phyloP scores from a whole-genome alignment of 92 coral and sea anemone species.

The Phenganax marumi region DNA sequence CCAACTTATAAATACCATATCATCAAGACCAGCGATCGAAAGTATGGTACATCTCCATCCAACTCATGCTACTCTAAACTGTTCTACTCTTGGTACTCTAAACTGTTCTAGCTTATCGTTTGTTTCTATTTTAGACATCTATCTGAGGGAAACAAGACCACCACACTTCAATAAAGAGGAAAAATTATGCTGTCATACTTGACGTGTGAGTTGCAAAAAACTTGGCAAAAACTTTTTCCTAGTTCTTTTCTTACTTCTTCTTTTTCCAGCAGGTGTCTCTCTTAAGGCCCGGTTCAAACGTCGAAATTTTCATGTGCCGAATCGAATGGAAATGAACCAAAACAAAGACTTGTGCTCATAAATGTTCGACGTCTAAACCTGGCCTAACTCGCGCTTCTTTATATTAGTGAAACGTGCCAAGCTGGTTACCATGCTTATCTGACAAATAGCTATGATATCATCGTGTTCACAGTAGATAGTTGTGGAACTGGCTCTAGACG shows the following conservation, averaged over 20 bases:
- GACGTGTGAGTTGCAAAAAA: conserved; percentile 72
- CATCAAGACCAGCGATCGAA: conserved; percentile 55
- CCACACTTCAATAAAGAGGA: conserved; percentile 84
- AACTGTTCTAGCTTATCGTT: neutral
- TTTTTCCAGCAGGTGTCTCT: neutral
- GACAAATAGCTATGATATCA: conserved; percentile 81
- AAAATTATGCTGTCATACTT: conserved; percentile 83
- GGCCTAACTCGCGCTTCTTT: neutral
- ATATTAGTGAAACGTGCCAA: conserved; percentile 56
- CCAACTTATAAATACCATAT: conserved; percentile 58
- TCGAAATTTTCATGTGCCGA: no score
- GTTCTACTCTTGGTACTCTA: no score
- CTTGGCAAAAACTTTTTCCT: no score
- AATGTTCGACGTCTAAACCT: no score
- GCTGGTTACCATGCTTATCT: conserved; percentile 68
- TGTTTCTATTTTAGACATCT: conserved; percentile 50
- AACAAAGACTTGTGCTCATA: no score
- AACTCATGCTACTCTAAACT: neutral
- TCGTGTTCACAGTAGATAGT: conserved; percentile 80
- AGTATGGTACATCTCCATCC: conserved; percentile 55
- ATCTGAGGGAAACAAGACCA: conserved; percentile 74
- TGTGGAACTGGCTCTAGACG: conserved; percentile 86
- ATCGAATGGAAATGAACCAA: no score
- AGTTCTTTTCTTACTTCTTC: no score
- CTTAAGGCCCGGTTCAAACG: no score